Percentiles rank a stretch among this genome's conserved stretches.
phyloP scores from a whole-genome alignment of 2,888 invertebrate genomes.

The Theodoxus fluviatilis region DNA sequence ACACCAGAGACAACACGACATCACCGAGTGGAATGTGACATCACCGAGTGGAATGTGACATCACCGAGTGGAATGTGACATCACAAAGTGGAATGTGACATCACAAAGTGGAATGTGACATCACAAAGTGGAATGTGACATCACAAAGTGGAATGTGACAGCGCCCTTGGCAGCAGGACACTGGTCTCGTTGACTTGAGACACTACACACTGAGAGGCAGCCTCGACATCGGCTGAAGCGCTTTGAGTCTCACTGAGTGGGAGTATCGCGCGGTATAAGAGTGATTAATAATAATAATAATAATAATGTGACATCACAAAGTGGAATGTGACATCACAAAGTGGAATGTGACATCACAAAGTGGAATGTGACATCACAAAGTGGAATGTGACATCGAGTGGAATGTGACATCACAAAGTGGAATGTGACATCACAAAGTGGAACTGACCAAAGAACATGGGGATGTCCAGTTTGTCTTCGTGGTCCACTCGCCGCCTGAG shows the following conservation, averaged over 20 bases:
- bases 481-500: slow-evolving; percentile 83
- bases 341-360: not conserved
- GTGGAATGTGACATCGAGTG: not conserved
- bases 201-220: too few species aligned
- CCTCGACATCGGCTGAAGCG: too few species aligned
- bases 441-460: slow-evolving; percentile 88
- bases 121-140: too few species aligned
- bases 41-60: too few species aligned
- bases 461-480: slow-evolving; percentile 92
- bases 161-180: too few species aligned
- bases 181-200: too few species aligned
- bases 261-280: not conserved
- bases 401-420: not conserved
- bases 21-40: too few species aligned
- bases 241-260: too few species aligned
- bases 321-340: not conserved
- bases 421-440: not conserved
- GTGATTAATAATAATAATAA: not conserved
- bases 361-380: not conserved
- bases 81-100: not conserved
- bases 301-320: not conserved
- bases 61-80: too few species aligned
- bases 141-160: too few species aligned
- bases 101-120: too few species aligned
- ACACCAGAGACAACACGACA: too few species aligned